Conservation (phyloP, 2,888 invertebrate species). For the Parnassius orleans region DNA sequence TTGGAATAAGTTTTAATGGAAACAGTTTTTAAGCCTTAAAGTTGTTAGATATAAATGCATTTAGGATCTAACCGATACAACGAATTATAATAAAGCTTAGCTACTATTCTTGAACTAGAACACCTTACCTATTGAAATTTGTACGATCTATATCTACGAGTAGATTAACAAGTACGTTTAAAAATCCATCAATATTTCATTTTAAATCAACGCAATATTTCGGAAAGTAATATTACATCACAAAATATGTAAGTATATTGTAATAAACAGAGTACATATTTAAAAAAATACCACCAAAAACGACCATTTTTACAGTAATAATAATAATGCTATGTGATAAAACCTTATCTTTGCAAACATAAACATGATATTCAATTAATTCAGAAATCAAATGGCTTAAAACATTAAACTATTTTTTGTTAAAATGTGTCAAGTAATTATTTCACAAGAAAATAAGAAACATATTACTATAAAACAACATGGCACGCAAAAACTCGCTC, state of each 20-base stretch:
- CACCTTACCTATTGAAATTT: not conserved
- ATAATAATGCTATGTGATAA: no score
- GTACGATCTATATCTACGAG: not conserved
- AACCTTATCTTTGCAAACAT: no score
- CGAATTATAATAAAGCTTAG: not conserved
- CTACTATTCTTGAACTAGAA: not conserved
- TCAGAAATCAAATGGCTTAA: no score
- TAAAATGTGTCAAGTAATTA: not conserved
- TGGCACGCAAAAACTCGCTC: constrained; percentile 24
- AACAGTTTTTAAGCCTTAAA: constrained; percentile 12
- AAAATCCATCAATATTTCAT: not conserved
- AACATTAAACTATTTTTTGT: no score
- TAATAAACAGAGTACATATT: constrained; percentile 2
- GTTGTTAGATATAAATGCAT: not conserved
- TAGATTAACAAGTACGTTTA: not conserved
- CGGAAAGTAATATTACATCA: not conserved
- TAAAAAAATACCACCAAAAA: constrained; percentile 1
- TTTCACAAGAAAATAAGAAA: not conserved
- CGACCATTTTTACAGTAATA: constrained; percentile 1
- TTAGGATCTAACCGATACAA: not conserved
- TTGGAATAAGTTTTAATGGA: constrained; percentile 24
- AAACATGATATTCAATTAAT: no score
- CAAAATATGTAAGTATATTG: no score
- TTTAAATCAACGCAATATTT: not conserved
- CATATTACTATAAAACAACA: constrained; percentile 17